Evolutionary conservation across 2,113 vertebrate genomes (phyloP), one percentile per base, ranked within the genome.

Genomic region (Emydocephalus ijimae): DNA sequence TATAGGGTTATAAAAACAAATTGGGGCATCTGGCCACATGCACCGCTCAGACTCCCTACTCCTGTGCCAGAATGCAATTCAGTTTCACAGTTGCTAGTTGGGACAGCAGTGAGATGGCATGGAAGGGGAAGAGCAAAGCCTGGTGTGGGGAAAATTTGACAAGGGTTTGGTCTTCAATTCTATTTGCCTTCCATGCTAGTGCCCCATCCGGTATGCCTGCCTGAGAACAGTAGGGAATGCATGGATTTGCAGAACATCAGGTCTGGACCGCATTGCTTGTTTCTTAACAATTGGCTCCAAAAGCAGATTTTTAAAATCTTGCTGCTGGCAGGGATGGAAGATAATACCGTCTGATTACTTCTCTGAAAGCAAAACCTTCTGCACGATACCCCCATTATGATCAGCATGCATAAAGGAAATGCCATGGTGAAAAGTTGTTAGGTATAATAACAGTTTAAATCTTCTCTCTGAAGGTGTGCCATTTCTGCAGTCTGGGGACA

Each of bases 361-460:
- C 34, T 48, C 54, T 29, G 5, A 92, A 74, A 89, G 64, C 64
- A 56, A 92, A 55, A 85, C 81, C 5, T 24, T 45, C 23, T 43
- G n/a, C 52, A 39, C 5, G 39, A 74, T 43, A 45, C 5, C 23
- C n/a, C n/a, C 45, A 56, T 57, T 26, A 50, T 92, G 91, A 61
- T 59, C 43, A 87, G n/a, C 29, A 57, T 34, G 55, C 29, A 48
- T 61, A 52, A 24, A 34, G 29, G 20, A 61, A 45, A 59, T 0
- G 23, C 43, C 6, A 45, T 87, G 6, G 45, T 88, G 57, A 59
- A 85, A 92, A 85, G 69, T 92, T 59, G 54, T 50, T 50, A 61
- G 14, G 59, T 93, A 55, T 81, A 90, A 52, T 87, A 45, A 89
- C 48, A 86, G 88, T 88, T 88, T 55, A 64, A 88, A 92, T 26